Percentiles rank a stretch among this genome's conserved stretches.
Conservation (phyloP, 2,888 invertebrate species). For the Chalcosyrphus nemorum region DNA sequence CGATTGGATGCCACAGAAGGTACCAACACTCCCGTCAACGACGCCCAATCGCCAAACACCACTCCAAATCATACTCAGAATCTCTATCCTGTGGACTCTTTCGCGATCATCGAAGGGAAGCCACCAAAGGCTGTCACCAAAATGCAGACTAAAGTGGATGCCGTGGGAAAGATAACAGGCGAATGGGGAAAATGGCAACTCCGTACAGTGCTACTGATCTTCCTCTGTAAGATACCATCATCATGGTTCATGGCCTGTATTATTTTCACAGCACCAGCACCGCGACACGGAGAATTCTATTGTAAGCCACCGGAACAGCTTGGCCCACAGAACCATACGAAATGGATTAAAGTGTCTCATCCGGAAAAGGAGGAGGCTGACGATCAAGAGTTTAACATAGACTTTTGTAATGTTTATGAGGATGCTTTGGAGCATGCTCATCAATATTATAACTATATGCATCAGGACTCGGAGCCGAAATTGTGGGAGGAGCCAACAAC, state of each 20-base stretch:
- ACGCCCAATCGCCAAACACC: slow-evolving; percentile 47
- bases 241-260: slow-evolving; percentile 84
- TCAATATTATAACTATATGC: slow-evolving; percentile 79
- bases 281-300: slow-evolving; percentile 82
- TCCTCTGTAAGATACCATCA: slow-evolving; percentile 82
- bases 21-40: slow-evolving; percentile 38
- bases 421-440: slow-evolving; percentile 81
- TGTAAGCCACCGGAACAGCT: slow-evolving; percentile 81
- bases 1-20: slow-evolving; percentile 53
- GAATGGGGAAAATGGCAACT: slow-evolving; percentile 83
- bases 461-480: slow-evolving; percentile 77
- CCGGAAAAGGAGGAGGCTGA: slow-evolving; percentile 80
- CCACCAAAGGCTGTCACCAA: slow-evolving; percentile 76
- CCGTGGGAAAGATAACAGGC: slow-evolving; percentile 82
- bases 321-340: slow-evolving; percentile 78
- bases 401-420: slow-evolving; percentile 81
- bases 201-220: slow-evolving; percentile 81
- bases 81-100: slow-evolving; percentile 79
- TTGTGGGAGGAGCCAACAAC: slow-evolving; percentile 79
- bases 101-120: slow-evolving; percentile 78
- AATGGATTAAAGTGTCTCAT: slow-evolving; percentile 82
- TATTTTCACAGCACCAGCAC: slow-evolving; percentile 82
- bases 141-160: slow-evolving; percentile 81
- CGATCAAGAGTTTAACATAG: slow-evolving; percentile 81
- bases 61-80: slow-evolving; percentile 75